Percentiles rank a stretch among this genome's conserved stretches.
phyloP scores from a whole-genome alignment of 2,113 vertebrate species.

The Craseonycteris thonglongyai region DNA sequence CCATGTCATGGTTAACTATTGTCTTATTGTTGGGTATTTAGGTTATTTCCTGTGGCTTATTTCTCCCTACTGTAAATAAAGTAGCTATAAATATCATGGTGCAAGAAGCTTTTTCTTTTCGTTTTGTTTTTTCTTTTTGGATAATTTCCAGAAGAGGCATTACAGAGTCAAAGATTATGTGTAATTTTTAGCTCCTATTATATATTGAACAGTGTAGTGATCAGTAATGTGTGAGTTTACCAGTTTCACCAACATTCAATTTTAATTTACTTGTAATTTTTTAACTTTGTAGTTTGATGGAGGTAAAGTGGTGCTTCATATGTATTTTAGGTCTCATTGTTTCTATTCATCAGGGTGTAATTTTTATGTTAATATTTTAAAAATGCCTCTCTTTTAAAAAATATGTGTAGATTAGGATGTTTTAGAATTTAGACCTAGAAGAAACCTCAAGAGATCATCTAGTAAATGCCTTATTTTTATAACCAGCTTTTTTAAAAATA shows the following conservation, averaged over 20 bases:
- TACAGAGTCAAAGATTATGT: not conserved
- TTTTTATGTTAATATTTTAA: not conserved
- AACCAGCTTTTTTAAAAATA: not conserved
- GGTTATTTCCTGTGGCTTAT: slow-evolving; percentile 48
- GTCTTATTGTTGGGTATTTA: slow-evolving; percentile 30
- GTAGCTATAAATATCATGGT: slow-evolving; percentile 12
- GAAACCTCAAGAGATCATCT: not conserved
- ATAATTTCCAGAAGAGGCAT: not conserved
- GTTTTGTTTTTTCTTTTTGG: not conserved
- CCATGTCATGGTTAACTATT: not conserved
- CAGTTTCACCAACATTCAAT: not conserved
- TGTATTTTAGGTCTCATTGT: not conserved
- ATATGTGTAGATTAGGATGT: not conserved
- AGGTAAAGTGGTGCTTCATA: not conserved
- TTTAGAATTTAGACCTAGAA: not conserved
- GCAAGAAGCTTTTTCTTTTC: not conserved
- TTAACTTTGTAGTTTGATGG: not conserved
- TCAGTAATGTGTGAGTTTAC: not conserved
- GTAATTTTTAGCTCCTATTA: not conserved
- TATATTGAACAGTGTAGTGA: not conserved
- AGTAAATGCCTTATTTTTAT: not conserved
- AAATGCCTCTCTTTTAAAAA: not conserved
- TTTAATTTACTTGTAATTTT: not conserved
- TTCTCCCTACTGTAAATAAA: not conserved
- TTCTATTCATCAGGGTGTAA: not conserved